Percentiles rank a stretch among this genome's conserved stretches.
phyloP scores from a whole-genome alignment of 2,113 vertebrate species.

The Ellobius talpinus region DNA sequence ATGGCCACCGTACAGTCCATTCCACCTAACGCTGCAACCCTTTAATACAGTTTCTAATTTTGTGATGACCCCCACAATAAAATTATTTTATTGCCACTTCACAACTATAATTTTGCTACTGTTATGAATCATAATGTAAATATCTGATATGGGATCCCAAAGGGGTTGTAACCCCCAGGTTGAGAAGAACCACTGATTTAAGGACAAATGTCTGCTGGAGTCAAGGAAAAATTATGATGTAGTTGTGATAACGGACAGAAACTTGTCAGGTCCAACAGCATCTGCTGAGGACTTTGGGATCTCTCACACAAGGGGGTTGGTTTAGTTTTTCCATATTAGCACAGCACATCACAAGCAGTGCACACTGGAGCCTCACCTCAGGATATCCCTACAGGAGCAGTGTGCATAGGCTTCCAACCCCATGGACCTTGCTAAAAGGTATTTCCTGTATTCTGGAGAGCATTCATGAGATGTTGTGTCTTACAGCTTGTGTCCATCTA shows the following conservation, averaged over 20 bases:
- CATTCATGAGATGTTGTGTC: background rate
- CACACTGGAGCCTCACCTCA: background rate
- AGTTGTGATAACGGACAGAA: background rate
- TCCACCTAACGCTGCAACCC: background rate
- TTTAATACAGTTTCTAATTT: background rate
- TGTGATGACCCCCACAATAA: background rate
- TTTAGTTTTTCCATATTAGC: background rate
- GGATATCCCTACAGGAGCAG: background rate
- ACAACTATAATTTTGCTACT: background rate
- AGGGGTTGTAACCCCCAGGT: background rate
- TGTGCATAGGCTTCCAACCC: background rate
- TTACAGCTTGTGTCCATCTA: background rate
- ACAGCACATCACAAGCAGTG: background rate
- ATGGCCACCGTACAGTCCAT: rapidly evolving
- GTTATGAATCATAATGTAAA: background rate
- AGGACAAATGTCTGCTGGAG: background rate
- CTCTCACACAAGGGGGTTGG: background rate
- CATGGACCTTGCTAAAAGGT: background rate
- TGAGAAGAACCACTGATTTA: background rate
- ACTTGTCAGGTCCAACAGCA: background rate
- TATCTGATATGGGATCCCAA: background rate
- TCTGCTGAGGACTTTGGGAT: background rate
- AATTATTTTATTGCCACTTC: background rate
- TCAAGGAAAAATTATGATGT: background rate
- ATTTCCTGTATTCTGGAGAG: background rate